Percentiles rank a stretch among this genome's conserved stretches.
Evolutionary conservation across 2,888 invertebrate genomes (phyloP).

Genomic region (Idaea biselata): DNA sequence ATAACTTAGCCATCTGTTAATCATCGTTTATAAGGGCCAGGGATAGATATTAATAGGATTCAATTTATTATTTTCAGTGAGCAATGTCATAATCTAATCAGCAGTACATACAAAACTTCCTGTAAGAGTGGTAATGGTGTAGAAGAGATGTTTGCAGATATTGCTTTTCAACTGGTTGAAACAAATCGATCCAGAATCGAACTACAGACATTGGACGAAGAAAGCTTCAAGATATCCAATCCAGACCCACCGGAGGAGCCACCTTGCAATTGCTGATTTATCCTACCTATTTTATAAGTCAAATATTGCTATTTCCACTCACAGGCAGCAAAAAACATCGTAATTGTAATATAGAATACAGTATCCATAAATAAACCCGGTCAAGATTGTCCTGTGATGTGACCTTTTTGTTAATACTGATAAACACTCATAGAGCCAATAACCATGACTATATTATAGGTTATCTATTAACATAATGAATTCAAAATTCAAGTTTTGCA

Average conservation of each 20-base stretch:
- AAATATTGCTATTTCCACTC: not conserved
- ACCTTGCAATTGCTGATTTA: constrained; percentile 66
- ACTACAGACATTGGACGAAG: constrained; percentile 87
- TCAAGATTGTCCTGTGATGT: not conserved
- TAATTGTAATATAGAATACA: not conserved
- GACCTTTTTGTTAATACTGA: not conserved
- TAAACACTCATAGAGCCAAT: not conserved
- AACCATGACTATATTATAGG: not conserved
- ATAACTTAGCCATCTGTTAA: too few species aligned
- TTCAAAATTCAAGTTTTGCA: not conserved
- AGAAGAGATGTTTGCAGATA: constrained; percentile 95
- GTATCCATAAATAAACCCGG: not conserved
- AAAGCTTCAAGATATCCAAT: constrained; percentile 87
- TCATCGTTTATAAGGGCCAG: too few species aligned
- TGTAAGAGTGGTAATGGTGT: constrained; percentile 93
- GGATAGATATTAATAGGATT: too few species aligned
- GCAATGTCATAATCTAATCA: constrained; percentile 94
- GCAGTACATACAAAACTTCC: constrained; percentile 93
- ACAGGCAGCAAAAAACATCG: not conserved
- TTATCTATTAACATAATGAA: not conserved
- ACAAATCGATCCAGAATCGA: constrained; percentile 91
- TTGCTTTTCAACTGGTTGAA: constrained; percentile 89
- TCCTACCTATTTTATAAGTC: constrained; percentile 17
- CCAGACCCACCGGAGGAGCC: constrained; percentile 80
- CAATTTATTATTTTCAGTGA: constrained; percentile 80